phyloP scores from a whole-genome alignment of 1,140 invertebrate species.

The Eumeta japonica region DNA sequence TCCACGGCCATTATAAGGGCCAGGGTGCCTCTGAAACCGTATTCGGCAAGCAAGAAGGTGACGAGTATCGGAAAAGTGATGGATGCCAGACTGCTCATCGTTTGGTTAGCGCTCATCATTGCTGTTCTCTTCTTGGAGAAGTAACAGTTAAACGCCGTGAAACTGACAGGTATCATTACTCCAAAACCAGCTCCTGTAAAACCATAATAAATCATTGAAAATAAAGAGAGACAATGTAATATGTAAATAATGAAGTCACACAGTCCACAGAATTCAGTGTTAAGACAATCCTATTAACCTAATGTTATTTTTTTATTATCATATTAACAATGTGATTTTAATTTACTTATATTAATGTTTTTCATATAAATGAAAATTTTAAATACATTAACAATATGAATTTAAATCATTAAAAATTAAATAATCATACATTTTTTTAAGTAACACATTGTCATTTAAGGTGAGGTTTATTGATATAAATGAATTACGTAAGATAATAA shows the following conservation, averaged over 20 bases:
- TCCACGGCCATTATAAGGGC: slow-evolving; percentile 44
- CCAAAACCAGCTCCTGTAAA: slow-evolving; percentile 43
- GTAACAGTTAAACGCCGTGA: slow-evolving; percentile 45
- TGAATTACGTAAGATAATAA: too few relatives aligned
- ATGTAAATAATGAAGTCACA: slow-evolving; percentile 1
- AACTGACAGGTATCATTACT: slow-evolving; percentile 47
- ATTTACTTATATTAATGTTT: slow-evolving; percentile 13
- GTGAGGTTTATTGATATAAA: too few relatives aligned
- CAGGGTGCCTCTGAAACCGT: slow-evolving; percentile 42
- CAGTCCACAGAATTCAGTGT: too few relatives aligned
- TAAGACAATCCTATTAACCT: not conserved
- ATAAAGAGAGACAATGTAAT: slow-evolving; percentile 1
- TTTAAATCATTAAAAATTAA: too few relatives aligned
- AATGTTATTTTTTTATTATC: slow-evolving; percentile 2
- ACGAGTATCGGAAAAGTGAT: slow-evolving; percentile 46
- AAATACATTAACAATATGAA: too few relatives aligned
- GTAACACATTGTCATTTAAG: too few relatives aligned
- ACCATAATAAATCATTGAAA: too few relatives aligned
- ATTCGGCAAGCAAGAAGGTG: slow-evolving; percentile 35
- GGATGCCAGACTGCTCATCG: slow-evolving; percentile 44
- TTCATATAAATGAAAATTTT: too few relatives aligned
- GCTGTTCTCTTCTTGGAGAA: slow-evolving; percentile 42
- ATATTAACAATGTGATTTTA: slow-evolving; percentile 16
- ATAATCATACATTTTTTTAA: too few relatives aligned
- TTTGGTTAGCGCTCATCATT: slow-evolving; percentile 50